Base-by-base conservation (phyloP, 2,888 invertebrate species). In the Drosophila acutilabella region DNA sequence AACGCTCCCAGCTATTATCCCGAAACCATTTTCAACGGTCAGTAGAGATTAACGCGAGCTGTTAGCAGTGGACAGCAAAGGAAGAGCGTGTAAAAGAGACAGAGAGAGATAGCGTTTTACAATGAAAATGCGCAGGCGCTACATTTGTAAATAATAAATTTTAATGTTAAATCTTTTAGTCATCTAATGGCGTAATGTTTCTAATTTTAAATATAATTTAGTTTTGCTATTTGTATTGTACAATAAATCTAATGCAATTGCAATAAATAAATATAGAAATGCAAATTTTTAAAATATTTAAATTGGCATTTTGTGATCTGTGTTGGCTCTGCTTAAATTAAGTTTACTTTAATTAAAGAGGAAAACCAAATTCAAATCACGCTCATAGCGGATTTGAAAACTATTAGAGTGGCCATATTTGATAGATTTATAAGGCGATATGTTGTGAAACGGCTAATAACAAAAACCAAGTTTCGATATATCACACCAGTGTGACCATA, bases 1-100 rank as follows among this genome's bases (percentile, higher is more conserved):
- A 92, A 92, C 74, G 90, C 92, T 18, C 90, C 92, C 20, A 92
- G 92, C 67, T 92, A 92, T 78, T 92, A 92, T 88, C 92, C 92
- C 38, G 92, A 92, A 74, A 90, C 92, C 11, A 92, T 92, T 74
- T 92, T 92, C 74, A 92, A 91, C 80, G 90, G 91, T 23, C 92
- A 92, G 88, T 92, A 82, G 67, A 73, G 68, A n/a, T 45, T 30
- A 45, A 20, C 20, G 16, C 45, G 20, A 40, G 7, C 4, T 5
- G 23, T 6, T 6, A 38, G 11, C 30, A 6, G 30, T 30, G 7
- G 8, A n/a, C 2, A 8, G 2, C 7, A 2, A 2, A 18, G 2
- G 38, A 18, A n/a, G n/a, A 13, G 18, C 38, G 23, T n/a, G 30
- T 36, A 8, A 20, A 4, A 20, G 20, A 20, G 20, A 20, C 4